phyloP scores from a whole-genome alignment of 1,140 invertebrate genomes.

The Magallana angulata region DNA sequence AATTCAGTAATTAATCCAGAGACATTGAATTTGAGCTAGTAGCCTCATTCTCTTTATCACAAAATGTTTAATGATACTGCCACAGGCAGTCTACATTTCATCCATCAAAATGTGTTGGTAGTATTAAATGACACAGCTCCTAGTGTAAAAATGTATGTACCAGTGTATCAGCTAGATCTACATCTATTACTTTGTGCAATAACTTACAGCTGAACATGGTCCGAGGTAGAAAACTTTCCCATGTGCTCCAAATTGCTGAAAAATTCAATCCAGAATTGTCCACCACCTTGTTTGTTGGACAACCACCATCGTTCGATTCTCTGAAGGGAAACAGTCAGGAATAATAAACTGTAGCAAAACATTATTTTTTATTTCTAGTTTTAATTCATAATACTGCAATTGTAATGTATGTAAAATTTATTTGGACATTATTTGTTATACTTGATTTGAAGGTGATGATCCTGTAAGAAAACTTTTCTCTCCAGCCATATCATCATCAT shows the following conservation, averaged over 20 bases:
- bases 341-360: too few species aligned
- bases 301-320: constrained; percentile 45
- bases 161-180: too few species aligned
- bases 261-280: constrained; percentile 40
- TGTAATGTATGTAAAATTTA: background rate
- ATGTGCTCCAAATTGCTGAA: constrained; percentile 21
- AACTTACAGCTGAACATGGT: constrained; percentile 10
- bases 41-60: too few species aligned
- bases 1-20: too few species aligned
- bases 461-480: constrained; percentile 48
- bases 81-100: too few species aligned
- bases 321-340: background rate
- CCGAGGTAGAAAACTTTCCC: constrained; percentile 38
- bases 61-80: too few species aligned
- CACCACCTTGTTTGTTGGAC: constrained; percentile 32
- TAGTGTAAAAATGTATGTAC: too few species aligned
- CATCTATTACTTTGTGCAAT: too few species aligned
- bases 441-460: constrained; percentile 48
- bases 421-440: background rate
- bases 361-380: background rate
- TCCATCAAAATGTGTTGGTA: too few species aligned
- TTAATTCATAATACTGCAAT: background rate
- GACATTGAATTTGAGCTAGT: too few species aligned
- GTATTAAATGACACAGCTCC: too few species aligned
- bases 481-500: constrained; percentile 50